Evolutionary conservation across 1,140 invertebrate genomes (phyloP), one percentile per base, ranked within the genome.

Genomic region (Nasonia vitripennis): DNA sequence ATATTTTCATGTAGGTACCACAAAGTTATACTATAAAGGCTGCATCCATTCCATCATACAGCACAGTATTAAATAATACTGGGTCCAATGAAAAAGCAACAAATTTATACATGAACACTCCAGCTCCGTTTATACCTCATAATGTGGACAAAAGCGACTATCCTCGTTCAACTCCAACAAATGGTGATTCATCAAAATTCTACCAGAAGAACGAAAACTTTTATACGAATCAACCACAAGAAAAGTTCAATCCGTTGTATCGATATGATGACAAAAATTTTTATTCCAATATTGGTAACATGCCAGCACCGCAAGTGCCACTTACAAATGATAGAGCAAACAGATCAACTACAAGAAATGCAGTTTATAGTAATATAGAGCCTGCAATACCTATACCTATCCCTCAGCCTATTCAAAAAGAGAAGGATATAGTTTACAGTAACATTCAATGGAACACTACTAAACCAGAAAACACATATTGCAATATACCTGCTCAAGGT

Each of bases 1-100:
- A 78, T 80, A 68, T n/a, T 83, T 62, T n/a, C 86, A 14, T 34
- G 48, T 78, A 94, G 94, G 93, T 94, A 89, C 94, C 94, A 77
- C 93, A 94, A 91, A 94, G 94, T 91, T 94, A 94, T 45, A 91
- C 91, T 3, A 89, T 94, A 87, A 94, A 94, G 91, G 91, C 90
- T 41, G 91, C 93, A n/a, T 90, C 92, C 70, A 92, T 92, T 79
- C 94, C 94, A 70, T 94, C 94, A 14, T 95, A 94, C 67, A 94
- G 93, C 85, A 94, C 94, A 71, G 90, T 94, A 81, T 90, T 94
- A 70, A 93, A 94, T 55, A 94, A 92, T 85, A 85, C 89, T 74
- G 90, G 89, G 12, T 84, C 88, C 17, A 92, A 90, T 79, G 91
- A 93, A 70, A 92, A 92, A 84, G 77, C 90, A 37, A 86, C 89